Evolutionary conservation across 1,140 invertebrate species (phyloP).

Genomic region (Ceratoteleas bidentatus): DNA sequence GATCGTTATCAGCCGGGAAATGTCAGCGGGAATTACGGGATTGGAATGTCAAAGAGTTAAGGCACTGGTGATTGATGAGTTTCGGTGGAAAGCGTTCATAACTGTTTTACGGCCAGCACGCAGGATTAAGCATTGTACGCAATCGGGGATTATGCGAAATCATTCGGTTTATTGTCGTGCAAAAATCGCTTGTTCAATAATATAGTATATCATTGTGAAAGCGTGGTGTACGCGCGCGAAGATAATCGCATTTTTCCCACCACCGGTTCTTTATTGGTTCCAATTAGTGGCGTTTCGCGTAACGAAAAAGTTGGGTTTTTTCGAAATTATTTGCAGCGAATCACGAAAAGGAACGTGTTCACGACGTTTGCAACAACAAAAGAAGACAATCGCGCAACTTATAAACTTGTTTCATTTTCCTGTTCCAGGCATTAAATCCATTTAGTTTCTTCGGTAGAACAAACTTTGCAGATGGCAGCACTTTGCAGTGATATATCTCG

Average conservation of each 20-base stretch:
- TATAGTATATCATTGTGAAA: slow-evolving; percentile 21
- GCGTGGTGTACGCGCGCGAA: background rate
- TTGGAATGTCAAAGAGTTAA: slow-evolving; percentile 58
- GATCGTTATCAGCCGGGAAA: slow-evolving; percentile 46
- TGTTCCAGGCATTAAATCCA: background rate
- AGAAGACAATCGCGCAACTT: background rate
- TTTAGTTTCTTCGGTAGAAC: background rate
- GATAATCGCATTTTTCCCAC: slow-evolving; percentile 6
- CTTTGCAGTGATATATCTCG: background rate
- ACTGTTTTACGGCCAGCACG: slow-evolving; percentile 38
- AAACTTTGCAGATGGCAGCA: slow-evolving; percentile 22
- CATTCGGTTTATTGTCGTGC: slow-evolving; percentile 47
- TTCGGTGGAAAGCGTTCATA: slow-evolving; percentile 39
- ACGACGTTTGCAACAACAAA: no score
- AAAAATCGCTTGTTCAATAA: slow-evolving; percentile 31
- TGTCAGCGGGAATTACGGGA: slow-evolving; percentile 47
- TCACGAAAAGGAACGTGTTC: no score
- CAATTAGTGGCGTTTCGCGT: no score
- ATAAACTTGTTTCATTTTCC: background rate
- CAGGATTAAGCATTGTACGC: slow-evolving; percentile 19
- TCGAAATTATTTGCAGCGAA: no score
- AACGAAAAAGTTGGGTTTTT: no score
- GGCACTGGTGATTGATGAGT: slow-evolving; percentile 48
- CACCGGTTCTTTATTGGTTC: slow-evolving; percentile 2
- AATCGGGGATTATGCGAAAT: slow-evolving; percentile 36